phyloP scores from a whole-genome alignment of 2,113 vertebrate genomes.

The Trachemys scripta region DNA sequence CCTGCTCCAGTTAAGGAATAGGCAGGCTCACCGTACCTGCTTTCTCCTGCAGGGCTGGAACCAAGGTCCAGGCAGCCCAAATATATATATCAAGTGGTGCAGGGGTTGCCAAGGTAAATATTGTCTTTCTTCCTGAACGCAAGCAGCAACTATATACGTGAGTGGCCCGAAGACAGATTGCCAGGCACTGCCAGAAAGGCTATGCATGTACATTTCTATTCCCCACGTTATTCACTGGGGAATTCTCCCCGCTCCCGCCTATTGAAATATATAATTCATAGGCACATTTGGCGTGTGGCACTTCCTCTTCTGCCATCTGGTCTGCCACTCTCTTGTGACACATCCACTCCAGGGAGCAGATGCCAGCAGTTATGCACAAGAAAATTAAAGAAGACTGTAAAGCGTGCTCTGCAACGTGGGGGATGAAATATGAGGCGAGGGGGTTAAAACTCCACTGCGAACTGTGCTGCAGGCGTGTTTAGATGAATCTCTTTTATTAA shows the following conservation, averaged over 20 bases:
- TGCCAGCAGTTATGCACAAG: neutral
- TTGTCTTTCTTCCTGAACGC: constrained; percentile 1
- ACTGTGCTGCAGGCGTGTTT: neutral
- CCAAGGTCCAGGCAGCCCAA: neutral
- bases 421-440: neutral
- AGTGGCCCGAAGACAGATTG: neutral
- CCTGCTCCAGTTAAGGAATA: neutral
- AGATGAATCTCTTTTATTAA: neutral
- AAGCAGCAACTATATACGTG: constrained; percentile 18
- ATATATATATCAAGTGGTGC: neutral
- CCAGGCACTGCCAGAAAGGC: neutral
- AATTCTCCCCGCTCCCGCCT: fast-evolving
- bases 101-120: constrained; percentile 48
- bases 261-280: neutral
- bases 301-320: neutral
- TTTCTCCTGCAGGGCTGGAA: neutral
- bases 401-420: neutral
- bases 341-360: neutral
- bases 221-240: neutral
- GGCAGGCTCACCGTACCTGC: neutral
- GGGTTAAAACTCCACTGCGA: neutral
- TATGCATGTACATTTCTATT: neutral
- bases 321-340: neutral
- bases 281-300: neutral
- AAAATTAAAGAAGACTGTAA: neutral